Conservation (phyloP, 2,113 vertebrate species). For the Ptyas mucosa region DNA sequence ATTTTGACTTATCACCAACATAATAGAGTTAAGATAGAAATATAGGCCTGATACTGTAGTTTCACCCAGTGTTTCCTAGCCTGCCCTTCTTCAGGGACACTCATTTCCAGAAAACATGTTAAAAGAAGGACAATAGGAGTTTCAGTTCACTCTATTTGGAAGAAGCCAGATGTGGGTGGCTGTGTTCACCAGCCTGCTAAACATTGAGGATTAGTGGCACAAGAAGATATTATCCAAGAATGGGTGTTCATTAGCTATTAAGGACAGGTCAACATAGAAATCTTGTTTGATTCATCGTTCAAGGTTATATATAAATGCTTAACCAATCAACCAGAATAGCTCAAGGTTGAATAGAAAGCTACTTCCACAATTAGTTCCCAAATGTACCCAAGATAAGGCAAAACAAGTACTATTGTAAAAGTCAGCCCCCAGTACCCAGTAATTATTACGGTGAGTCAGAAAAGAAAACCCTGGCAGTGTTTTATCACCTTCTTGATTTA, state of each 20-base stretch:
- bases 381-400: conserved; percentile 12
- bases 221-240: background rate
- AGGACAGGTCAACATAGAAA: background rate
- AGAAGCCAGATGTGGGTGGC: background rate
- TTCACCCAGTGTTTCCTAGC: background rate
- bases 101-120: background rate
- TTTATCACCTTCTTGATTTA: background rate
- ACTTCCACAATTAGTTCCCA: conserved; percentile 13
- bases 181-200: background rate
- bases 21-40: background rate
- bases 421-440: background rate
- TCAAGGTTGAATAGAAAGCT: background rate
- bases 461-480: background rate
- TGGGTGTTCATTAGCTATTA: background rate
- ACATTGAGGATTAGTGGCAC: background rate
- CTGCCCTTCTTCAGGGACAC: background rate
- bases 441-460: conserved; percentile 20
- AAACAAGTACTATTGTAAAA: conserved; percentile 14
- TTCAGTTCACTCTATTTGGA: background rate
- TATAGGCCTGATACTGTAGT: background rate
- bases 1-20: background rate
- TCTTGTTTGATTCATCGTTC: background rate
- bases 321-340: background rate
- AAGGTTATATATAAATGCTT: background rate
- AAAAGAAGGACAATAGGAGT: too few relatives aligned